Conservation (phyloP, 2,797 vertebrate species). For the Todus mexicanus region DNA sequence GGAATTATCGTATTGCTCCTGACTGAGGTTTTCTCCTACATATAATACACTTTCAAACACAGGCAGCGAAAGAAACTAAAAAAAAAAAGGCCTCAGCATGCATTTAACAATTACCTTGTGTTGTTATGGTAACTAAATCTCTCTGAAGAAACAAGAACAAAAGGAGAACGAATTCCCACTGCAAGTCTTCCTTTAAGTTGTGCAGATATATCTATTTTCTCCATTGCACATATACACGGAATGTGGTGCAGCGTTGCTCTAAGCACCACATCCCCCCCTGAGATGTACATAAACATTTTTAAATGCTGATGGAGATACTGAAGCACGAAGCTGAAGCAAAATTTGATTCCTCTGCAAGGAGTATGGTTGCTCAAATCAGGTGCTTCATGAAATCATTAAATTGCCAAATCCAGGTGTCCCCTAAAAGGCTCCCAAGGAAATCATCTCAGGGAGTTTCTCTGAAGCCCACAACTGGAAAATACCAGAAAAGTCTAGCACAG, state of each 20-base stretch:
- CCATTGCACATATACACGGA: not conserved
- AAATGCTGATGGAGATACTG: not conserved
- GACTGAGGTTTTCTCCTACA: not conserved
- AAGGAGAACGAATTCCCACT: not conserved
- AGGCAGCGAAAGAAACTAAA: not conserved
- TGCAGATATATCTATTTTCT: not conserved
- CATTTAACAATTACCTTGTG: not conserved
- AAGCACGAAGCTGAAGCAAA: not conserved
- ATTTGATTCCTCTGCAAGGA: not conserved
- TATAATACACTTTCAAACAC: not conserved
- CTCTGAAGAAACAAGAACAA: not conserved
- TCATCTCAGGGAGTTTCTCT: not conserved
- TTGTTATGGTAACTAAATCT: conserved; percentile 52
- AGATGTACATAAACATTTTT: not conserved
- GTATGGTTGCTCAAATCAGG: not conserved
- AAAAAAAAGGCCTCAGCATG: not conserved
- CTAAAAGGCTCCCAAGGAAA: not conserved
- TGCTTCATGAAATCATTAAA: not conserved
- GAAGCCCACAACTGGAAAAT: not conserved
- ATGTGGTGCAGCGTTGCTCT: not conserved
- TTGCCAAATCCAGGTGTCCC: not conserved
- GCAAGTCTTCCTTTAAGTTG: not conserved
- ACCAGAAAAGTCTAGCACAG: not conserved
- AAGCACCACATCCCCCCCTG: not conserved
- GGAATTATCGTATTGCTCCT: not conserved